These are phyloP conservation scores for Mus minutoides DNA, from an alignment of 2,797 vertebrate species.

Conservation along the genomic window DNA sequence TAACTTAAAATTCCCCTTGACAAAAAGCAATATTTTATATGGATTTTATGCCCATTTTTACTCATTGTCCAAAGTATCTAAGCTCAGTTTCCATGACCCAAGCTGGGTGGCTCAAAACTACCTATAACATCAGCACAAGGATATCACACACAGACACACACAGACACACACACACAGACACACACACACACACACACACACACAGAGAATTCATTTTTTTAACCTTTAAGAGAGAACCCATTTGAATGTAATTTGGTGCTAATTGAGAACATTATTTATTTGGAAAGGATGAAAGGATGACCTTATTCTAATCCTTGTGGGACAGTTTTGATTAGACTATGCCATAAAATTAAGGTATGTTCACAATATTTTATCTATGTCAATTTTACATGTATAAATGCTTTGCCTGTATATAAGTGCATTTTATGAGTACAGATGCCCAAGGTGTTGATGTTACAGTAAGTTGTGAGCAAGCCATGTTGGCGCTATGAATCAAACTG, in stretches of 20 bases:
- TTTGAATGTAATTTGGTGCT: neutral
- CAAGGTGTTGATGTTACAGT: neutral
- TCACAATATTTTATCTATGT: neutral
- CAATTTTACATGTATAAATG: neutral
- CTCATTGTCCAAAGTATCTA: neutral
- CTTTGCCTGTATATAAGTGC: no score
- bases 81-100: neutral
- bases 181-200: no score
- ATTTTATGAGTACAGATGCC: neutral
- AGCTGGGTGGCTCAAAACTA: neutral
- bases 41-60: neutral
- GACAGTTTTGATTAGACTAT: neutral
- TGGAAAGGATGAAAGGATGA: neutral
- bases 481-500: neutral
- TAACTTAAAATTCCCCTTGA: constrained; percentile 43
- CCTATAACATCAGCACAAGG: neutral
- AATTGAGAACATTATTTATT: constrained; percentile 42
- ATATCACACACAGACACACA: no score
- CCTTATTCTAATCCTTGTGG: neutral
- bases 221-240: neutral
- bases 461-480: neutral
- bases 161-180: no score
- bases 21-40: constrained; percentile 6
- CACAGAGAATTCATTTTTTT: no score
- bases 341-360: neutral